phyloP scores from a whole-genome alignment of 2,113 vertebrate genomes.

The Lasiurus borealis region DNA sequence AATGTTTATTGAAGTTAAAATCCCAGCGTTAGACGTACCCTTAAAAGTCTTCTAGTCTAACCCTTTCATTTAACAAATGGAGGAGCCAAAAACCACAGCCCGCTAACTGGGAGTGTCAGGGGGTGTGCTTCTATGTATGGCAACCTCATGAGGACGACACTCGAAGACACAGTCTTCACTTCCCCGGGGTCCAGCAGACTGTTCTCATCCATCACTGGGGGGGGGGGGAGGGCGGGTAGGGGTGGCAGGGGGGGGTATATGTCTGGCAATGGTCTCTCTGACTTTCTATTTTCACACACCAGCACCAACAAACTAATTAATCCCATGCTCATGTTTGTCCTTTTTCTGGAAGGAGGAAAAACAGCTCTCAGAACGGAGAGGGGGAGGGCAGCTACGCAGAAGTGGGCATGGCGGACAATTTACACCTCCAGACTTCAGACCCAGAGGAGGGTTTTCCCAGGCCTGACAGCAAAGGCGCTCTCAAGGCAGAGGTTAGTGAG shows the following conservation, averaged over 20 bases:
- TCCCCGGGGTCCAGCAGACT: not conserved
- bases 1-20: conserved; percentile 52
- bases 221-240: conserved; percentile 17
- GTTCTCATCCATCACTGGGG: not conserved
- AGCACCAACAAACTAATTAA: conserved; percentile 41
- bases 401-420: not conserved
- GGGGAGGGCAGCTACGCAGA: not conserved
- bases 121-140: not conserved
- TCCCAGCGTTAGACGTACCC: not conserved
- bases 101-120: not conserved
- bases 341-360: conserved; percentile 32
- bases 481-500: not conserved
- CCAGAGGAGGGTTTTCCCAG: not conserved
- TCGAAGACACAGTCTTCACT: not conserved
- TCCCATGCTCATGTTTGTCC: conserved; percentile 48
- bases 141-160: not conserved
- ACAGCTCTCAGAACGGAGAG: not conserved
- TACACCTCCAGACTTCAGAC: not conserved
- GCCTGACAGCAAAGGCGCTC: not conserved
- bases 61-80: not conserved
- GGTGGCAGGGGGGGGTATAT: too few species aligned
- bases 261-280: conserved; percentile 49
- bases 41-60: not conserved
- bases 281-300: conserved; percentile 62
- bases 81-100: not conserved